A percentile compares a stretch with the other conserved stretches of the same genome.
Evolutionary conservation across 2,797 vertebrate species (phyloP).

Genomic region (Ibycter americanus): DNA sequence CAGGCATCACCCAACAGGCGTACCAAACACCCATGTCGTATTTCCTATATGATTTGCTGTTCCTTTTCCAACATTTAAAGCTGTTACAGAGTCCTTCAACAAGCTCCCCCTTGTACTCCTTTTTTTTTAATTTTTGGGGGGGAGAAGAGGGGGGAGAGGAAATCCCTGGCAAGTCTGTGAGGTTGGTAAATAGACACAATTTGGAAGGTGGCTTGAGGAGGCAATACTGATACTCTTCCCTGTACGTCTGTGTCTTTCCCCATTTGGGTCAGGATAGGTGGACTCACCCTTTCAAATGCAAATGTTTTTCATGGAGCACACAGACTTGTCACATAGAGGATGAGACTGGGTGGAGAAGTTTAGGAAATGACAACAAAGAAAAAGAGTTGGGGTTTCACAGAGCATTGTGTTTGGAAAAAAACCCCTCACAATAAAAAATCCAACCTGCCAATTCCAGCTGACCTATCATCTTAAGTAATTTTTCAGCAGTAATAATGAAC

Average conservation of each 20-base stretch:
- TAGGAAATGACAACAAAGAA: background rate
- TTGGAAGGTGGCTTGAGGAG: background rate
- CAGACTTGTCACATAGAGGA: background rate
- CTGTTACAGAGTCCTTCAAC: background rate
- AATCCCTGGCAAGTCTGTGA: background rate
- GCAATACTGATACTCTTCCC: background rate
- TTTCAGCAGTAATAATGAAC: background rate
- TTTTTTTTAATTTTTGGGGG: background rate
- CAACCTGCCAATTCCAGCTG: background rate
- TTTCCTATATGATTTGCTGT: background rate
- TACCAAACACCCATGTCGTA: background rate
- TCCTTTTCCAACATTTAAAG: background rate
- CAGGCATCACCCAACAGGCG: background rate
- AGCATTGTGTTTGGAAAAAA: background rate
- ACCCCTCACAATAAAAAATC: background rate
- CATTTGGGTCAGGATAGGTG: background rate
- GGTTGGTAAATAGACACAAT: background rate
- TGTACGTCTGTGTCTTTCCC: background rate
- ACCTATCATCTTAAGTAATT: background rate
- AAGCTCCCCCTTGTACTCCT: background rate
- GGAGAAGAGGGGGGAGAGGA: background rate
- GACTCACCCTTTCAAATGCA: background rate
- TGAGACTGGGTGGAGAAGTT: background rate
- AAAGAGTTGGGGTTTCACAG: background rate
- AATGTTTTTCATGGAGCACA: background rate